Conservation (phyloP, 2,888 invertebrate genomes). For the Netelia melanura region DNA sequence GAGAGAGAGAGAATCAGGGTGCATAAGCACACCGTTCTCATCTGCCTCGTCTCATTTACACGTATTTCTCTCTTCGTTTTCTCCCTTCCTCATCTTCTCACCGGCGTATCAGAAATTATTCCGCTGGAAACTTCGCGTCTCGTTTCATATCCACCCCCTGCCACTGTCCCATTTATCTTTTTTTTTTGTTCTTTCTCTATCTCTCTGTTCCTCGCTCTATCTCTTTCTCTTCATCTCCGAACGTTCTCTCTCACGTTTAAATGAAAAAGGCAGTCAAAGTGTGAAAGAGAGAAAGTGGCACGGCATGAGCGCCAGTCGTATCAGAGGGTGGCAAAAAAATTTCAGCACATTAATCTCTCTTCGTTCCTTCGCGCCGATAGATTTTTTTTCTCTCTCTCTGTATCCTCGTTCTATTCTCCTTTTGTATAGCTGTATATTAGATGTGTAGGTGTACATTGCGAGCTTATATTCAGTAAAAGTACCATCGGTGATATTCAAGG, state of each 20-base stretch:
- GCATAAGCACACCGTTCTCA: constrained; percentile 1
- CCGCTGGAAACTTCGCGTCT: constrained; percentile 36
- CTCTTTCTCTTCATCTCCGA: not conserved
- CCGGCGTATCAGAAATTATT: constrained; percentile 7
- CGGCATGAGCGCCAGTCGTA: not conserved
- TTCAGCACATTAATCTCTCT: constrained; percentile 44
- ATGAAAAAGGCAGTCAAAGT: constrained; percentile 19
- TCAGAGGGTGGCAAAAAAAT: constrained; percentile 22
- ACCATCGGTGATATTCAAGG: not conserved
- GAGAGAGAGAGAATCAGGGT: not conserved
- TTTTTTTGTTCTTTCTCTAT: not conserved
- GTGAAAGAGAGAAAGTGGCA: constrained; percentile 43
- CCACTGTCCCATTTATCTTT: not conserved
- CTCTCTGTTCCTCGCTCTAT: not conserved
- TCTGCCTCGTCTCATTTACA: constrained; percentile 1
- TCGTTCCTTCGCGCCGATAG: constrained; percentile 19
- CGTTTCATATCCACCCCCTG: not conserved
- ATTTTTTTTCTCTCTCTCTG: not conserved
- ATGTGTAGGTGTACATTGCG: not conserved
- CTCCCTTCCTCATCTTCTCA: constrained; percentile 35
- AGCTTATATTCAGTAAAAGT: not conserved
- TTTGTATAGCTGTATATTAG: not conserved
- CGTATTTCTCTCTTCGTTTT: constrained; percentile 16
- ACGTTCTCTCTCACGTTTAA: constrained; percentile 21
- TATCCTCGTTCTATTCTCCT: not conserved